A percentile compares a stretch with the other conserved stretches of the same genome.
Conservation (phyloP, 2,113 vertebrate species). For the Malurus elegans region DNA sequence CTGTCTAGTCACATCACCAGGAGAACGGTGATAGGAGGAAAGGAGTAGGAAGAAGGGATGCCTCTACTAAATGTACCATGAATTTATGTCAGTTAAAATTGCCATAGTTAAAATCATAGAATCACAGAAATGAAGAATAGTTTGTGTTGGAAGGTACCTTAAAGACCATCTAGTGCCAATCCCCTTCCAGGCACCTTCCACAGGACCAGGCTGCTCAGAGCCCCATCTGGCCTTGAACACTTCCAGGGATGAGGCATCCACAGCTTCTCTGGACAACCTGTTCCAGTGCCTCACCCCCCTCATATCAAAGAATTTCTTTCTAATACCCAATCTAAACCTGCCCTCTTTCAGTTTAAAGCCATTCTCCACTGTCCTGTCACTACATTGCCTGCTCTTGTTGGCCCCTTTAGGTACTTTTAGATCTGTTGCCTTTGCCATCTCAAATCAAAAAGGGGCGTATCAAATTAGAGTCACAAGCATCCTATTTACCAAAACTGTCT, state of each 20-base stretch:
- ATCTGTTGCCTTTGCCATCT: background rate
- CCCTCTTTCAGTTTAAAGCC: background rate
- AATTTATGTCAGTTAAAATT: background rate
- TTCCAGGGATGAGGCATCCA: background rate
- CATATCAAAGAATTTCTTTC: background rate
- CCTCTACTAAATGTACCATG: background rate
- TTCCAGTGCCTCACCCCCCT: background rate
- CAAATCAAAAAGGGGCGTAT: accelerated
- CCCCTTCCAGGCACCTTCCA: background rate
- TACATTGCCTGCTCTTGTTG: accelerated
- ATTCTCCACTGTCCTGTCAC: too few species aligned
- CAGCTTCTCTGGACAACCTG: background rate
- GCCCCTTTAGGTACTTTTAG: background rate
- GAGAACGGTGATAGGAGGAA: background rate
- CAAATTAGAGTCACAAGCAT: background rate
- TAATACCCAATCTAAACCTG: background rate
- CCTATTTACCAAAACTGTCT: constrained; percentile 68
- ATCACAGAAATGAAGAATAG: background rate
- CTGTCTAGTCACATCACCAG: background rate
- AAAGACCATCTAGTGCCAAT: background rate
- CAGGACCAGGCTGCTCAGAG: background rate
- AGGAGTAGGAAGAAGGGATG: background rate
- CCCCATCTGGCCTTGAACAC: background rate
- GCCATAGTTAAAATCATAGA: background rate
- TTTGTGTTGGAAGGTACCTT: background rate